Evolutionary conservation across 1,140 invertebrate genomes (phyloP).

Genomic region (Drosophila equinoxialis): DNA sequence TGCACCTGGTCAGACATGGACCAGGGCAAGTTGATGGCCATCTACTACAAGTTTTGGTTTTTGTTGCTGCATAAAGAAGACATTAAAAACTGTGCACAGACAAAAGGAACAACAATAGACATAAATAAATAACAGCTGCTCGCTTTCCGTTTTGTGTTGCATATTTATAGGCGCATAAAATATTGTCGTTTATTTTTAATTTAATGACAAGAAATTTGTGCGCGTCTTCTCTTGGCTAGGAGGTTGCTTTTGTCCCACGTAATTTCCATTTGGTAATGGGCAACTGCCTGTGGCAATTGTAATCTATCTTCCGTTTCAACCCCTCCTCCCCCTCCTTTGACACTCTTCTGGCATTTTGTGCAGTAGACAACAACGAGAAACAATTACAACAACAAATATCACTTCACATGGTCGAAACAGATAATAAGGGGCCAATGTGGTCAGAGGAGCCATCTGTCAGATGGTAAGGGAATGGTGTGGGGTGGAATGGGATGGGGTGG

Average conservation of each 20-base stretch:
- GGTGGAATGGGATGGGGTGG: neutral
- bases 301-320: slow-evolving; percentile 76
- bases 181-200: slow-evolving; percentile 82
- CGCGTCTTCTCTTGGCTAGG: slow-evolving; percentile 13
- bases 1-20: slow-evolving; percentile 30
- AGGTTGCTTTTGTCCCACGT: slow-evolving; percentile 14
- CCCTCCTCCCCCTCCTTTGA: neutral
- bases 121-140: slow-evolving; percentile 76
- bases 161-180: slow-evolving; percentile 81
- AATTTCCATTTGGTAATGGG: slow-evolving; percentile 70
- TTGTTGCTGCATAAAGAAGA: slow-evolving; percentile 55
- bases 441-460: slow-evolving; percentile 66
- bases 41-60: slow-evolving; percentile 4
- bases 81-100: slow-evolving; percentile 51
- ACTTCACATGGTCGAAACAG: slow-evolving; percentile 61
- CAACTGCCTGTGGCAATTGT: slow-evolving; percentile 64
- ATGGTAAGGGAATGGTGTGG: neutral
- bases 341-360: slow-evolving; percentile 38
- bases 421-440: slow-evolving; percentile 60
- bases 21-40: slow-evolving; percentile 15
- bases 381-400: slow-evolving; percentile 79
- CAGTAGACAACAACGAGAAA: slow-evolving; percentile 65
- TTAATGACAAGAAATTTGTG: slow-evolving; percentile 78
- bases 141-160: slow-evolving; percentile 67
- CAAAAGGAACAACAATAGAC: slow-evolving; percentile 36